phyloP scores from a whole-genome alignment of 2,888 invertebrate species.

The Chalcosyrphus nemorum region DNA sequence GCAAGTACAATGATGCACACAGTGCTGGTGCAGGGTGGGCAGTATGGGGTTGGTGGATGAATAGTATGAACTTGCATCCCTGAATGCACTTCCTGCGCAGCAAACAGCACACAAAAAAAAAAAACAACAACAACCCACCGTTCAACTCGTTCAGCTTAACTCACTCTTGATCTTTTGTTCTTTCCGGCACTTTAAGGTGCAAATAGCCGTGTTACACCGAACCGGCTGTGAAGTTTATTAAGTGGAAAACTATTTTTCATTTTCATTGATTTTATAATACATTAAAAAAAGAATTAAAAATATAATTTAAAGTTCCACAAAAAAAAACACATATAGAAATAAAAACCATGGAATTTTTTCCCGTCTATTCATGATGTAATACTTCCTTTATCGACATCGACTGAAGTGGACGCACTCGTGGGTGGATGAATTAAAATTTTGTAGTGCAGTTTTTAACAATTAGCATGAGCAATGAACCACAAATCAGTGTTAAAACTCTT shows the following conservation, averaged over 20 bases:
- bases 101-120: slow-evolving; percentile 23
- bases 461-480: slow-evolving; percentile 8
- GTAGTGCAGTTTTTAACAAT: slow-evolving; percentile 11
- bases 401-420: slow-evolving; percentile 19
- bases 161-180: slow-evolving; percentile 69
- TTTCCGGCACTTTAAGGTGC: slow-evolving; percentile 70
- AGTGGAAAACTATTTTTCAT: slow-evolving; percentile 71
- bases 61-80: slow-evolving; percentile 45
- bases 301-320: background rate
- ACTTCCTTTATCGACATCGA: background rate
- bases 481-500: background rate
- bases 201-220: slow-evolving; percentile 66
- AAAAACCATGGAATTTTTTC: slow-evolving; percentile 42
- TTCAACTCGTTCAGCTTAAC: too few relatives aligned
- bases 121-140: too few relatives aligned
- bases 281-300: slow-evolving; percentile 30
- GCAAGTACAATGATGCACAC: slow-evolving; percentile 24
- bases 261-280: slow-evolving; percentile 62
- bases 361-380: background rate
- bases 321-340: background rate
- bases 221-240: slow-evolving; percentile 70
- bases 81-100: slow-evolving; percentile 57
- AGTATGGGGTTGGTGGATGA: slow-evolving; percentile 24
- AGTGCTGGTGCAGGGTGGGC: background rate
- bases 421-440: slow-evolving; percentile 9